phyloP scores from a whole-genome alignment of 2,113 vertebrate genomes.

The Athene cunicularia region DNA sequence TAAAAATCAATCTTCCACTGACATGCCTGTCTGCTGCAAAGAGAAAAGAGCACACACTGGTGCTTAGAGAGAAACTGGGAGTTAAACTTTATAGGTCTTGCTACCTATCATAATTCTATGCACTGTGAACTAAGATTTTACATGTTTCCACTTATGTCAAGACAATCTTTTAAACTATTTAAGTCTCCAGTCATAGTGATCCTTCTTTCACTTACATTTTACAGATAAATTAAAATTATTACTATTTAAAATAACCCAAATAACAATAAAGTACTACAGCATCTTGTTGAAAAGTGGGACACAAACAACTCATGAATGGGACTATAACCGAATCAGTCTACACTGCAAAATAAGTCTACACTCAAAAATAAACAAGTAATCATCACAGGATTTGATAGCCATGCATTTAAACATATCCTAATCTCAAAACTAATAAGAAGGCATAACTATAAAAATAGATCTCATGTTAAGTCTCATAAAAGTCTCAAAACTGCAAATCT shows the following conservation, averaged over 20 bases:
- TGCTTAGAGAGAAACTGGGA: background rate
- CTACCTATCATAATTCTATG: background rate
- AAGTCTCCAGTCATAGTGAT: background rate
- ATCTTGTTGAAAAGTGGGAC: background rate
- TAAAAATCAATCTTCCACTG: background rate
- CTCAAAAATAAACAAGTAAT: conserved; percentile 53
- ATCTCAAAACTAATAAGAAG: conserved; percentile 55
- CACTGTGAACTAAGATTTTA: background rate
- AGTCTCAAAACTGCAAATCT: conserved; percentile 64
- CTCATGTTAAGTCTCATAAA: conserved; percentile 56
- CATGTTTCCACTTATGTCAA: background rate
- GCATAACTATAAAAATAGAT: conserved; percentile 61
- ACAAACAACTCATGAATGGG: background rate
- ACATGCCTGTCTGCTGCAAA: fast-evolving
- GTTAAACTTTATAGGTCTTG: background rate
- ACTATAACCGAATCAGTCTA: conserved; percentile 25
- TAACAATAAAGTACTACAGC: background rate
- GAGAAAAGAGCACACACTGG: background rate
- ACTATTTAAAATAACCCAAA: background rate
- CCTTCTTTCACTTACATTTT: background rate
- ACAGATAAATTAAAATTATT: background rate
- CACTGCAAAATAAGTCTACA: conserved; percentile 21
- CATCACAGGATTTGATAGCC: conserved; percentile 37
- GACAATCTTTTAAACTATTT: background rate
- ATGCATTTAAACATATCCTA: conserved; percentile 19